phyloP scores from a whole-genome alignment of 53 echinoderm and acorn worm species.

The Holothuria leucospilota region DNA sequence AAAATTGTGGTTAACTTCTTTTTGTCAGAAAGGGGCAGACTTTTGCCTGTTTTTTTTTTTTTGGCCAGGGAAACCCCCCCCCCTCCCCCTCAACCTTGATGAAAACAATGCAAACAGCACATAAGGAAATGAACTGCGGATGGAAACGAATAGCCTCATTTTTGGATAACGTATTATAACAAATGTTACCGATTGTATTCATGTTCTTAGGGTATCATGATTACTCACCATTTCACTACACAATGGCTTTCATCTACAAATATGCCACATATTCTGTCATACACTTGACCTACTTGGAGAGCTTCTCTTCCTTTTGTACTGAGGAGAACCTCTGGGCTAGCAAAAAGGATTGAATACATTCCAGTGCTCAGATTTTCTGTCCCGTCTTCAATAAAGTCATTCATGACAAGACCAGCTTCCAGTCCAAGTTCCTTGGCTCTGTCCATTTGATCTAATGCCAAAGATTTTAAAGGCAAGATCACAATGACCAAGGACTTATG shows the following conservation, averaged over 20 bases:
- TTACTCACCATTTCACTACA: constrained; percentile 60
- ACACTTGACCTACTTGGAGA: neutral
- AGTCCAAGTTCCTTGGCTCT: constrained; percentile 21
- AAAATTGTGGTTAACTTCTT: no score
- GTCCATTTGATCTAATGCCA: constrained; percentile 52
- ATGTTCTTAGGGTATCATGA: no score
- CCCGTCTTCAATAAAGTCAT: neutral
- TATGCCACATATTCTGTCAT: constrained; percentile 51
- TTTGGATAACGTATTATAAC: no score
- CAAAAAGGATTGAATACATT: constrained; percentile 52
- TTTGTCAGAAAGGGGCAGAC: no score
- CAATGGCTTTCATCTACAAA: constrained; percentile 72
- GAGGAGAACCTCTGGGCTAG: constrained; percentile 55
- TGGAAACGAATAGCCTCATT: no score
- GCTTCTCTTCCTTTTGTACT: constrained; percentile 42
- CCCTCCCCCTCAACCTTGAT: no score
- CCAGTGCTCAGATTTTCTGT: neutral
- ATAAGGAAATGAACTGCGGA: no score
- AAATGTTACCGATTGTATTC: no score
- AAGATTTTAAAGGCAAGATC: constrained; percentile 46
- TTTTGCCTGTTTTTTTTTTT: no score
- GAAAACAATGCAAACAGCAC: no score
- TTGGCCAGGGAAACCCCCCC: no score
- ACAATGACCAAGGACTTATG: constrained; percentile 36
- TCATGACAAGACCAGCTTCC: constrained; percentile 22